Percentiles rank a stretch among this genome's conserved stretches.
Conservation (phyloP, 1,140 invertebrate species). For the Battus philenor region DNA sequence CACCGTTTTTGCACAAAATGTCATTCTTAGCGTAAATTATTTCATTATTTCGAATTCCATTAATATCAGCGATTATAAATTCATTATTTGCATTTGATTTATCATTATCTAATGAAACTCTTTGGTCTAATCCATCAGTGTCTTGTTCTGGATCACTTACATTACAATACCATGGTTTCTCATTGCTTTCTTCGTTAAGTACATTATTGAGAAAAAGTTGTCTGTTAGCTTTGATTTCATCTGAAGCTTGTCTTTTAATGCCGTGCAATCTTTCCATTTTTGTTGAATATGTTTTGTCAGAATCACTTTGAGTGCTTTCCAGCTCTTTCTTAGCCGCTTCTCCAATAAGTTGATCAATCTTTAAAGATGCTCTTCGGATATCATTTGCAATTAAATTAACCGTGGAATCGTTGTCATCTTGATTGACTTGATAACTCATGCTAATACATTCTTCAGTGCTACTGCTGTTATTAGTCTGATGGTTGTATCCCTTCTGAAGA, state of each 20-base stretch:
- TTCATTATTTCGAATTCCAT: slow-evolving; percentile 47
- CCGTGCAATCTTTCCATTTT: slow-evolving; percentile 72
- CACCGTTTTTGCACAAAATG: slow-evolving; percentile 55
- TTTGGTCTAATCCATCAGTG: slow-evolving; percentile 55
- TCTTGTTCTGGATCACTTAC: slow-evolving; percentile 72
- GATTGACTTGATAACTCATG: slow-evolving; percentile 70
- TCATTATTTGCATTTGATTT: slow-evolving; percentile 64
- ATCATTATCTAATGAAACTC: slow-evolving; percentile 38
- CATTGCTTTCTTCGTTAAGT: slow-evolving; percentile 52
- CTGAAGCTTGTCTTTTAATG: slow-evolving; percentile 63
- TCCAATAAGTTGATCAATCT: slow-evolving; percentile 77
- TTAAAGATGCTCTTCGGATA: slow-evolving; percentile 73
- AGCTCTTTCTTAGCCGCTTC: slow-evolving; percentile 75
- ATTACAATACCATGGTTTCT: slow-evolving; percentile 73
- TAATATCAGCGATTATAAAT: slow-evolving; percentile 46
- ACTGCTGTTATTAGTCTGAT: slow-evolving; percentile 64
- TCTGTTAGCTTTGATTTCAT: slow-evolving; percentile 66
- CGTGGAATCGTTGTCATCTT: slow-evolving; percentile 73
- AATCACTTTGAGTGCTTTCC: slow-evolving; percentile 57
- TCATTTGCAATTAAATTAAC: slow-evolving; percentile 76
- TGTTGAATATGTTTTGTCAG: slow-evolving; percentile 63
- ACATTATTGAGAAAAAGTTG: slow-evolving; percentile 64
- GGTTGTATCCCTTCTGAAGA: slow-evolving; percentile 60
- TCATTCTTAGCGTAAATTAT: slow-evolving; percentile 65
- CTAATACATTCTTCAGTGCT: slow-evolving; percentile 74